Conservation (phyloP, 2,797 vertebrate genomes). For the Columba guinea region DNA sequence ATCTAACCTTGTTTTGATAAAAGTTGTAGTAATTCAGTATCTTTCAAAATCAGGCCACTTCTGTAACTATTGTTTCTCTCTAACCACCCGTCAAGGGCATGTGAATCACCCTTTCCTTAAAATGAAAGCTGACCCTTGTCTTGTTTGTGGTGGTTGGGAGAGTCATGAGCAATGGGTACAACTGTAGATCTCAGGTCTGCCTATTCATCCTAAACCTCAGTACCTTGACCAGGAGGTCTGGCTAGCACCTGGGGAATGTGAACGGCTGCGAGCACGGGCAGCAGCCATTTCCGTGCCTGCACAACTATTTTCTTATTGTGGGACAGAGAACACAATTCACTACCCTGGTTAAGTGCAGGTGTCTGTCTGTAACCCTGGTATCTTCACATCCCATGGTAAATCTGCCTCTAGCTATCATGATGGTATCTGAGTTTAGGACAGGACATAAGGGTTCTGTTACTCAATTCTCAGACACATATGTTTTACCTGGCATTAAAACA, state of each 20-base stretch:
- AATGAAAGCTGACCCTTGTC: not conserved
- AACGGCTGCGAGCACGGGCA: rapidly evolving
- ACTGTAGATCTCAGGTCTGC: not conserved
- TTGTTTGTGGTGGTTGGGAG: not conserved
- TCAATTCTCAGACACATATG: not conserved
- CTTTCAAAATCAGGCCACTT: not conserved
- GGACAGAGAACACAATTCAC: not conserved
- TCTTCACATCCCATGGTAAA: not conserved
- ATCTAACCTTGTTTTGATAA: not conserved
- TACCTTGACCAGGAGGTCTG: not conserved
- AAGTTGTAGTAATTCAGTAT: not conserved
- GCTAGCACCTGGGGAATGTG: rapidly evolving
- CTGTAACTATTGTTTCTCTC: not conserved
- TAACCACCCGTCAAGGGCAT: not conserved
- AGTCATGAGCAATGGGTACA: not conserved
- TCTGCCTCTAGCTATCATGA: not conserved
- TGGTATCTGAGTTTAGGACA: not conserved
- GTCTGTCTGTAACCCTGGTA: not conserved
- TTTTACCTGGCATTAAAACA: not conserved
- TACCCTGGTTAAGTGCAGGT: not conserved
- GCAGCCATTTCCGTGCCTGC: not conserved
- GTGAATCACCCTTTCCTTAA: not conserved
- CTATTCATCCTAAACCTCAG: not conserved
- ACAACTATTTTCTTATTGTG: not conserved
- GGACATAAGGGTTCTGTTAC: not conserved